Evolutionary conservation across 2,888 invertebrate genomes (phyloP), one percentile per base, ranked within the genome.

Genomic region (Dyspetes luteomarginatus): DNA sequence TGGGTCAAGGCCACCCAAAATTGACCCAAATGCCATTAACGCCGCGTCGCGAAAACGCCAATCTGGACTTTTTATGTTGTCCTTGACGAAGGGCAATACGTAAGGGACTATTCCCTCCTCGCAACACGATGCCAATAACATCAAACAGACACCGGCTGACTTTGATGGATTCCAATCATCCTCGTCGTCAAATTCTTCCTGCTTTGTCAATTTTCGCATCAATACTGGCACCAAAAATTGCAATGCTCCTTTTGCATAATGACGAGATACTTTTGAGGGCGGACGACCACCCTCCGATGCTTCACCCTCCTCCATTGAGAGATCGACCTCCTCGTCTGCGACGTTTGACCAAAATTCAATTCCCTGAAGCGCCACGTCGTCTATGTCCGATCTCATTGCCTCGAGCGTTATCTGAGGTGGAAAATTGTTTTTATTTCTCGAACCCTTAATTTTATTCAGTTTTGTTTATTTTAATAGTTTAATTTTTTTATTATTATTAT

Each of bases 291-390:
- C 95, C 92, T 99, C 99, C 45, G 95, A 94, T 9, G 99, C 99
- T 93, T 99, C 99, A 55, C 96, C 96, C 88, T 97, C 97, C 92
- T 99, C 98, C 91, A 98, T 97, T 0, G 97, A 95, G 84, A 99
- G 93, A 93, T 99, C 99, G 41, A 99, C 98, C 93, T 99, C 99
- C 93, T 99, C 99, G 93, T 99, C 99, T 90, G 99, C 98, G 0
- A 99, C 99, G 88, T 98, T 99, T 3, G 99, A 99, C 99, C 99
- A 99, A 93, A 99, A 99, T 92, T 99, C 99, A 91, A 99, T 99
- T 85, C 99, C 99, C 93, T 99, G 99, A 74, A 99, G 94, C 17
- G 98, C 96, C 69, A 99, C 97, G 86, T 99, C 98, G 93, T 99
- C 98, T 84, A 97, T 95, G 83, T 98, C 98, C 17, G 97, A 97